Evolutionary conservation across 2,113 vertebrate species (phyloP).

Genomic region (Corythornis madagascariensis): DNA sequence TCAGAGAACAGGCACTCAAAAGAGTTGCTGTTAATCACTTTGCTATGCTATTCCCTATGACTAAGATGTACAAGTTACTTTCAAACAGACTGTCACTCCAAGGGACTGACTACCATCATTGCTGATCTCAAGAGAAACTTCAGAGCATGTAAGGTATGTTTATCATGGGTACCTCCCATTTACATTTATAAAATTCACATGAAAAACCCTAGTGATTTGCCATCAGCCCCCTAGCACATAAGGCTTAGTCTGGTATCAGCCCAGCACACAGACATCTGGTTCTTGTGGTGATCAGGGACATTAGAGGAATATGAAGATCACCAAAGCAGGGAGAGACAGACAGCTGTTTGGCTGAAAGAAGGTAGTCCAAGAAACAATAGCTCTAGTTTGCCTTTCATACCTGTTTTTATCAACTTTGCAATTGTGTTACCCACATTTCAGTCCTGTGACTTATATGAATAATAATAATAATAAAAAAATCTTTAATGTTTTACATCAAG

Average conservation of each 20-base stretch:
- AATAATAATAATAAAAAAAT: background rate
- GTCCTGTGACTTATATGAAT: background rate
- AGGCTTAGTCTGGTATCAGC: background rate
- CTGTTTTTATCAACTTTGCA: background rate
- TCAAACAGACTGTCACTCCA: rapidly evolving
- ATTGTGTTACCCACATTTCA: background rate
- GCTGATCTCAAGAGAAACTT: background rate
- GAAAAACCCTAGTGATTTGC: background rate
- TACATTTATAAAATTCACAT: background rate
- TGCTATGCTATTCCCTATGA: background rate
- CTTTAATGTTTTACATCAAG: background rate
- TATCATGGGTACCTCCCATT: rapidly evolving
- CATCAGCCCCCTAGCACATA: background rate
- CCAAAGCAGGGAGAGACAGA: background rate
- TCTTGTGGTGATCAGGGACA: background rate
- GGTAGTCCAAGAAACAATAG: background rate
- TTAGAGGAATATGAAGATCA: background rate
- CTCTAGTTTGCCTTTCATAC: background rate
- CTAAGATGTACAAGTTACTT: background rate
- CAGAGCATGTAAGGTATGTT: rapidly evolving
- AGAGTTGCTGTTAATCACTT: background rate
- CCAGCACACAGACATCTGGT: background rate
- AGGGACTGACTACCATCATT: background rate
- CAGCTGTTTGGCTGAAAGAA: background rate
- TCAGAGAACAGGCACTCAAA: background rate